Evolutionary conservation across 2,113 vertebrate genomes (phyloP).

Genomic region (Todiramphus chloris): DNA sequence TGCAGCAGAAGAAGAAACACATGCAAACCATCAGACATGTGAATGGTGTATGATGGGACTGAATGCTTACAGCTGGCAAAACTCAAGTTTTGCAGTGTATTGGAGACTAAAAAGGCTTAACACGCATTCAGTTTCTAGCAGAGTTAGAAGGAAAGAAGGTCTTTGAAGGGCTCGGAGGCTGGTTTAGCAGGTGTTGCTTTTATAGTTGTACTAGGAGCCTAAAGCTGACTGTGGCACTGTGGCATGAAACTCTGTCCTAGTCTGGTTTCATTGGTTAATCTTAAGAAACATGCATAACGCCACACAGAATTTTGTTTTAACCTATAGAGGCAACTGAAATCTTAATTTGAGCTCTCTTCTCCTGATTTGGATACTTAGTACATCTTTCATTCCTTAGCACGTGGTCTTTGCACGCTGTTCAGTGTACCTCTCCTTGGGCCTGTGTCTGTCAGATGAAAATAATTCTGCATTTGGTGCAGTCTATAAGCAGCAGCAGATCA

Average conservation of each 20-base stretch:
- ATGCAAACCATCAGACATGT: background rate
- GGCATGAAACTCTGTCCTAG: background rate
- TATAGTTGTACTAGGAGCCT: background rate
- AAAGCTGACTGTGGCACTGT: background rate
- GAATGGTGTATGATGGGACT: background rate
- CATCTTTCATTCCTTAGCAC: background rate
- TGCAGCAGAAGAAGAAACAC: background rate
- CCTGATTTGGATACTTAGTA: background rate
- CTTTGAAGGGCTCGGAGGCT: background rate
- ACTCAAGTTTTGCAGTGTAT: background rate
- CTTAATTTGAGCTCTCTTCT: background rate
- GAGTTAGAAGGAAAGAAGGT: background rate
- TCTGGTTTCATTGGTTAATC: background rate
- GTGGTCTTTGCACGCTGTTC: background rate
- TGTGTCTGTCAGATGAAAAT: background rate
- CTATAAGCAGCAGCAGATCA: background rate
- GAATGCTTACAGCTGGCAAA: background rate
- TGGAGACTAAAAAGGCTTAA: background rate
- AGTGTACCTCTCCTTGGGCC: background rate
- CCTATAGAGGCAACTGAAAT: background rate
- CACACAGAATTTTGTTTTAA: background rate
- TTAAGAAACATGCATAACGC: background rate
- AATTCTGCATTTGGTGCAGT: background rate
- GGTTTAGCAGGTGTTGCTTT: constrained; percentile 15
- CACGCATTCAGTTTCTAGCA: background rate